phyloP scores from a whole-genome alignment of 2,113 vertebrate species.

The Sitta europaea region DNA sequence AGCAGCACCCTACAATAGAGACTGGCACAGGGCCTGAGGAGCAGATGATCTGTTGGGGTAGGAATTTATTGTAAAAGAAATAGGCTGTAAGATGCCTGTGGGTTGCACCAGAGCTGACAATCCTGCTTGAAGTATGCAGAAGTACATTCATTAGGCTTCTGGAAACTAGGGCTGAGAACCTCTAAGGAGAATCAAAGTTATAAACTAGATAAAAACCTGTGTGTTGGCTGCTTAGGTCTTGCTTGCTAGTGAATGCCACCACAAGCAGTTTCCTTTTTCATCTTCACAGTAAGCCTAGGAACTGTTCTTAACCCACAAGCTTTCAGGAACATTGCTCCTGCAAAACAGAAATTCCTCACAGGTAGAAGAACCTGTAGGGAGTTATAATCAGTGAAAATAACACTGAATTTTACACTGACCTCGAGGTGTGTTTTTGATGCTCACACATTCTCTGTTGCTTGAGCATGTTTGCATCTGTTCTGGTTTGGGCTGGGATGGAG shows the following conservation, averaged over 20 bases:
- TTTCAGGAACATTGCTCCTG: not conserved
- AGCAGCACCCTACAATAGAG: not conserved
- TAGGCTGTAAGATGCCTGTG: not conserved
- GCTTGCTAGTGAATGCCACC: not conserved
- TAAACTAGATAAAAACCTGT: not conserved
- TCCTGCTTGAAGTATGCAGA: not conserved
- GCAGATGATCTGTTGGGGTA: not conserved
- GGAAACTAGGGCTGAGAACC: not conserved
- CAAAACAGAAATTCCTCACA: not conserved
- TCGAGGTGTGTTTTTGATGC: not conserved
- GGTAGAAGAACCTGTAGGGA: not conserved
- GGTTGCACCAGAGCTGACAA: not conserved
- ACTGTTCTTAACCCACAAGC: not conserved
- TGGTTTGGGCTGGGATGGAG: not conserved
- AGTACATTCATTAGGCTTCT: not conserved
- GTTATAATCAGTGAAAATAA: not conserved
- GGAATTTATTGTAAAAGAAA: not conserved
- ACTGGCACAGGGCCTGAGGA: not conserved
- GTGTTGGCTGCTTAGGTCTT: not conserved
- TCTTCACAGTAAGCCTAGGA: not conserved
- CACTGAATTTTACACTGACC: not conserved
- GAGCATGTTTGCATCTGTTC: not conserved
- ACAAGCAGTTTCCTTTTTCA: not conserved
- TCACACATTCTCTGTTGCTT: not conserved
- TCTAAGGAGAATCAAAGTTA: not conserved